phyloP scores from a whole-genome alignment of 2,888 invertebrate species.

The Archips crataeganus region DNA sequence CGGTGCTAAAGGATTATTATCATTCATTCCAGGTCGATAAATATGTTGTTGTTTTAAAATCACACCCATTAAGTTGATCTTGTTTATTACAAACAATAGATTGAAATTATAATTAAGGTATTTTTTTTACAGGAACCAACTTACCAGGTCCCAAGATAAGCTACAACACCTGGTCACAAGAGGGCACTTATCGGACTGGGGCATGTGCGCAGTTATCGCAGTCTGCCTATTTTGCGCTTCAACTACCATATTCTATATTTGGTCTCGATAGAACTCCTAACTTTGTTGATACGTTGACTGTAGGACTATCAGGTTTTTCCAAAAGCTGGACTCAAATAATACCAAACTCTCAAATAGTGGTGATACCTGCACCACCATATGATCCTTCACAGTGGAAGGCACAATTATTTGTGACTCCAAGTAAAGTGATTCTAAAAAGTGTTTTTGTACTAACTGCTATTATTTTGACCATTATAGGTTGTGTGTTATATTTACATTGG shows the following conservation, averaged over 20 bases:
- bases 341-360: slow-evolving; percentile 98
- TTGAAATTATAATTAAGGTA: background rate
- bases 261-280: slow-evolving; percentile 99
- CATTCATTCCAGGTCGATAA: too few species aligned
- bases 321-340: slow-evolving; percentile 96
- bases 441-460: slow-evolving; percentile 95
- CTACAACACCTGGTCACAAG: slow-evolving; percentile 95
- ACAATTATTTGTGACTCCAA: slow-evolving; percentile 97
- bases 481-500: slow-evolving; percentile 95
- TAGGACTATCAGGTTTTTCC: slow-evolving; percentile 90
- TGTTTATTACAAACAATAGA: background rate
- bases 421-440: slow-evolving; percentile 96
- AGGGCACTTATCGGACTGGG: slow-evolving; percentile 92
- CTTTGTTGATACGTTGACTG: slow-evolving; percentile 95
- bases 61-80: background rate
- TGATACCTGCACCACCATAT: slow-evolving; percentile 94
- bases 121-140: slow-evolving; percentile 88
- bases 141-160: slow-evolving; percentile 95
- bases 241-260: slow-evolving; percentile 97
- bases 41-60: too few species aligned
- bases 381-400: slow-evolving; percentile 94
- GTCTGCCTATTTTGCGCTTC: slow-evolving; percentile 96
- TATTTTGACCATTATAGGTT: slow-evolving; percentile 93
- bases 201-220: slow-evolving; percentile 96
- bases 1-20: too few species aligned